These are phyloP conservation scores for Elgonia sp. DNA, from an alignment of 2,888 invertebrate genomes.

Conservation along the genomic window DNA sequence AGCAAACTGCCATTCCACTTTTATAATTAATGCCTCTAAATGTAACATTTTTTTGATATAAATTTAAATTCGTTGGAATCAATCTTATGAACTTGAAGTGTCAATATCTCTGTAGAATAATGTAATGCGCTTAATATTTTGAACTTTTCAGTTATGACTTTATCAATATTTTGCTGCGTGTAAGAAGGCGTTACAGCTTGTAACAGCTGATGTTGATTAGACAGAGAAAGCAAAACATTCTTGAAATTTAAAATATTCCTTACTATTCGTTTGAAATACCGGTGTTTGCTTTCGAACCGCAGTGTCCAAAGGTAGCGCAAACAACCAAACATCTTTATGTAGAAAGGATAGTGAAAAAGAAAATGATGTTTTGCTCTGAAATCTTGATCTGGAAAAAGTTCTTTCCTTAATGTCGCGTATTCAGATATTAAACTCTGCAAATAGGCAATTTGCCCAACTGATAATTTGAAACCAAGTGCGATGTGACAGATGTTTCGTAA, in stretches of 20 bases:
- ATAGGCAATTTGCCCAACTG: constrained; percentile 36
- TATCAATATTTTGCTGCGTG: constrained; percentile 45
- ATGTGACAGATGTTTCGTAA: constrained; percentile 19
- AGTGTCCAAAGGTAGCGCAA: constrained; percentile 74
- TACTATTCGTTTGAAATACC: constrained; percentile 75
- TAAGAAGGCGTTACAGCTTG: constrained; percentile 29
- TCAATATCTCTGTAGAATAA: no score
- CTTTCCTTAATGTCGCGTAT: constrained; percentile 26
- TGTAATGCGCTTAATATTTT: background rate
- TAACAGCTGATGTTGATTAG: constrained; percentile 63
- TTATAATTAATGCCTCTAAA: constrained; percentile 46
- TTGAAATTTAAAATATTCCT: constrained; percentile 76
- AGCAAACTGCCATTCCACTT: constrained; percentile 47
- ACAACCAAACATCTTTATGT: constrained; percentile 73
- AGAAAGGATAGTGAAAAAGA: constrained; percentile 68
- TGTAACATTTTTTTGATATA: constrained; percentile 18
- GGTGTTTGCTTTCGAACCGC: constrained; percentile 78
- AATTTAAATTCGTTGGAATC: constrained; percentile 3
- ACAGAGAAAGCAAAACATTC: constrained; percentile 69
- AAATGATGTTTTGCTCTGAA: constrained; percentile 76
- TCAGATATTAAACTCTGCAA: constrained; percentile 23
- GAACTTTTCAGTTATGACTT: background rate
- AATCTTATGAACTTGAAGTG: no score
- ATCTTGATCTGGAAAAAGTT: background rate
- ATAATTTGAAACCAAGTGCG: constrained; percentile 25